phyloP scores from a whole-genome alignment of 2,888 invertebrate species.

The Rhorus exstirpatorius region DNA sequence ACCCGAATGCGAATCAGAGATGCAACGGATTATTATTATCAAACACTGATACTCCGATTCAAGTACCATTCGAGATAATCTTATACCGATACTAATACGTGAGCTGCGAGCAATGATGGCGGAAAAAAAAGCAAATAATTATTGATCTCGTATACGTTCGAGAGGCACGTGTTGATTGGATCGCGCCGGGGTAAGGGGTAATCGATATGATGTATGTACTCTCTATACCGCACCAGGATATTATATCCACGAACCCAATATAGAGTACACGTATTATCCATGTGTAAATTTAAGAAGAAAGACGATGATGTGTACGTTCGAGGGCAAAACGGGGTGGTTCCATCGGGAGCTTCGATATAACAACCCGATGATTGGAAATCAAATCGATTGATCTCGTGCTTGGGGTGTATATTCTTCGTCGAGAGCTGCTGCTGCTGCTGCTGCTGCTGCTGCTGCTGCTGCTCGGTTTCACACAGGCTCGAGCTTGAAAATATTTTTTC shows the following conservation, averaged over 20 bases:
- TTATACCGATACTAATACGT: no score
- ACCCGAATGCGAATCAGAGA: no score
- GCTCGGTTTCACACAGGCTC: conserved; percentile 19
- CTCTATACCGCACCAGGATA: neutral
- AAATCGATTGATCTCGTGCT: conserved; percentile 62
- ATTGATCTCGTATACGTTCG: conserved; percentile 22
- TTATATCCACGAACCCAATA: conserved; percentile 22
- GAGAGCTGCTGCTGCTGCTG: no score
- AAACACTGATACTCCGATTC: no score
- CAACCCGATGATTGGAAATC: conserved; percentile 62
- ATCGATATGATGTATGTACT: conserved; percentile 32
- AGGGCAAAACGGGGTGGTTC: conserved; percentile 43
- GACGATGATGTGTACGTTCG: conserved; percentile 20
- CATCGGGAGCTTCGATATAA: conserved; percentile 28
- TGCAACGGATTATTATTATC: no score
- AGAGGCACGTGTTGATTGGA: conserved; percentile 55
- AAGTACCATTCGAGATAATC: no score
- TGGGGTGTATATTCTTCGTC: conserved; percentile 23
- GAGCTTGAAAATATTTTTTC: conserved; percentile 12
- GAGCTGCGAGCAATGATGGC: neutral
- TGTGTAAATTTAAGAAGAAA: conserved; percentile 45
- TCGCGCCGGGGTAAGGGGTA: conserved; percentile 24
- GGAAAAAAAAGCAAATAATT: conserved; percentile 15
- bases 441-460: no score
- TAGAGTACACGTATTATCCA: conserved; percentile 11